Base-by-base conservation (phyloP, 2,797 vertebrate genomes). In the Galago senegalensis region DNA sequence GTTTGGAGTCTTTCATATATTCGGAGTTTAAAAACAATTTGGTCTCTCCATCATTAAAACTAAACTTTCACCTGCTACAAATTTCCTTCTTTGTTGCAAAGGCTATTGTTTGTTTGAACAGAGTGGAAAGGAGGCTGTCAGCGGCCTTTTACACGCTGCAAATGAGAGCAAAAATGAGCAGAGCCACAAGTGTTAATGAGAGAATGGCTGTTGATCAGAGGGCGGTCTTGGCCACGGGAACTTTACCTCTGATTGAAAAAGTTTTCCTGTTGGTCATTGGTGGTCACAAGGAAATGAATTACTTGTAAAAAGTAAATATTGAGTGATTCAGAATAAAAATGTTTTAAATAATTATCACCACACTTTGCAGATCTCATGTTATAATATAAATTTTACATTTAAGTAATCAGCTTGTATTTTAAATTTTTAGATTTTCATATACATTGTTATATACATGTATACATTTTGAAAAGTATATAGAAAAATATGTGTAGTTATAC, bases 1-100 rank as follows among this genome's bases (percentile, higher is more conserved):
- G 72, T 92, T 97, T 96, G 94, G 89, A 95, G 89, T 93, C 93
- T 94, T 97, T 90, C 94, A 83, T 65, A 89, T 81, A 83, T 97
- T 98, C 97, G 94, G 77, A 97, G 87, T 98, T 98, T 98, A 97
- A 98, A 97, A 98, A 97, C 97, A 98, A 97, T 98, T 98, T 97
- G 93, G 96, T 94, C 94, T 98, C 90, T n/a, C 81, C 89, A 96
- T 97, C 98, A 98, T 98, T 98, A 98, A 98, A 97, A 98, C 97
- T 93, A 97, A 97, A 97, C 97, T 98, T 97, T 97, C 92, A 97
- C 96, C 97, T 97, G 89, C 3, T 0, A 96, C 97, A 96, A 97
- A 97, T 98, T 98, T 97, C 96, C 94, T 96, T 97, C 96, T 97
- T 96, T 93, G 85, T 97, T 98, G 97, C 95, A 96, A 97, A 98